Conservation (phyloP, 2,113 vertebrate genomes). For the Speoplatyrhinus poulsoni region DNA sequence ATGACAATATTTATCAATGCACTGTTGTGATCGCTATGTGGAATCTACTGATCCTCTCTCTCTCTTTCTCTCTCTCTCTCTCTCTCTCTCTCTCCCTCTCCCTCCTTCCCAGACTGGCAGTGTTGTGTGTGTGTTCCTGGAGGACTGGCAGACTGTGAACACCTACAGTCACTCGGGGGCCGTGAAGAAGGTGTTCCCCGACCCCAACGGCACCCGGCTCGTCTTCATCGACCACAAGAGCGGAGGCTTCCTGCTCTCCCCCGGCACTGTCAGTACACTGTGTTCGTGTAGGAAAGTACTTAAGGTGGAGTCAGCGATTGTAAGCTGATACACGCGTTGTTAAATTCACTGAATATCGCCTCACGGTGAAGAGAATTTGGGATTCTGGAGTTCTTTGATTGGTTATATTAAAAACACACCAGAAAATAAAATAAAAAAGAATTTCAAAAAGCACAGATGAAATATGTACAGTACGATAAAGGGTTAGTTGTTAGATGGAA, state of each 20-base stretch:
- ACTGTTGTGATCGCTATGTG: not conserved
- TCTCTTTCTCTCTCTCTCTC: not conserved
- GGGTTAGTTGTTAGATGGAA: no score
- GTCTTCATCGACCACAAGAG: slow-evolving; percentile 95
- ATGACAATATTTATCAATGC: no score
- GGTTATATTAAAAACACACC: not conserved
- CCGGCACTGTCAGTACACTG: slow-evolving; percentile 77
- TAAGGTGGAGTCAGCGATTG: no score
- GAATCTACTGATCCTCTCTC: not conserved
- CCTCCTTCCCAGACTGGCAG: slow-evolving; percentile 79
- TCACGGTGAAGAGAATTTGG: no score
- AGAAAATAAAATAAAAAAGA: not conserved
- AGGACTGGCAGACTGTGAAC: slow-evolving; percentile 92
- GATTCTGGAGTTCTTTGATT: not conserved
- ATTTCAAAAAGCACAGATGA: not conserved
- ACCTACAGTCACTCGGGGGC: slow-evolving; percentile 87
- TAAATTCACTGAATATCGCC: no score
- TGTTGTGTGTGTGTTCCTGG: slow-evolving; percentile 88
- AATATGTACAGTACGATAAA: no score
- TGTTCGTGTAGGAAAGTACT: not conserved
- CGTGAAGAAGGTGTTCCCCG: slow-evolving; percentile 91
- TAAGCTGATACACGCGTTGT: no score
- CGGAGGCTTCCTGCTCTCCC: slow-evolving; percentile 90
- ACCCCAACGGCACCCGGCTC: slow-evolving; percentile 86
- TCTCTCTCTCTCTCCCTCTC: not conserved